Conservation (phyloP, 2,888 invertebrate species). For the Euclidia mi region DNA sequence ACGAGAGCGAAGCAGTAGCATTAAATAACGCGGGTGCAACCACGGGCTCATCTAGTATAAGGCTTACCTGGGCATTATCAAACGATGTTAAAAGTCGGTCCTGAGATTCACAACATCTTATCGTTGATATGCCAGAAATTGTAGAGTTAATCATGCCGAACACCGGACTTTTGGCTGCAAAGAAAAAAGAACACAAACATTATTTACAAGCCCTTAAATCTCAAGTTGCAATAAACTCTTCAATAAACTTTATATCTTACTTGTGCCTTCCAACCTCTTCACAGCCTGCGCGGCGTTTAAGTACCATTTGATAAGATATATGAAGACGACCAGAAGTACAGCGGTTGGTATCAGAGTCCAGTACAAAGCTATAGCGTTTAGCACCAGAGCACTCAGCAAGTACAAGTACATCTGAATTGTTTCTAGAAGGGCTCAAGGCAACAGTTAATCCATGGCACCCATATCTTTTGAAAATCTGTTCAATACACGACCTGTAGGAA, state of each 20-base stretch:
- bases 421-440: slow-evolving; percentile 92
- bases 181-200: too few relatives aligned
- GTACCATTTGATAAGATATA: slow-evolving; percentile 92
- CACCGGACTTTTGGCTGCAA: slow-evolving; percentile 94
- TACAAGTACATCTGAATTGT: slow-evolving; percentile 89
- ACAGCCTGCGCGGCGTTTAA: slow-evolving; percentile 93
- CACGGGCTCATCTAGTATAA: too few relatives aligned
- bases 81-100: slow-evolving; percentile 90
- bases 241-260: slow-evolving; percentile 75
- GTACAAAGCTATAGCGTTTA: slow-evolving; percentile 80
- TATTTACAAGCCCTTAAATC: too few relatives aligned
- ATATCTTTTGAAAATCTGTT: slow-evolving; percentile 96
- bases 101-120: slow-evolving; percentile 93
- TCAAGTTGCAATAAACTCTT: too few relatives aligned
- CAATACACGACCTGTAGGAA: slow-evolving; percentile 88
- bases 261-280: slow-evolving; percentile 93
- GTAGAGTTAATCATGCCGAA: slow-evolving; percentile 94
- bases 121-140: slow-evolving; percentile 93
- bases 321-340: slow-evolving; percentile 88
- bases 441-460: slow-evolving; percentile 93
- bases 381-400: slow-evolving; percentile 73
- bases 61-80: slow-evolving; percentile 88
- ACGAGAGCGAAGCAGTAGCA: too few relatives aligned
- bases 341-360: slow-evolving; percentile 82
- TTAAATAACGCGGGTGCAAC: too few relatives aligned